Evolutionary conservation across 2,797 vertebrate species (phyloP).

Genomic region (Trematomus bernacchii): DNA sequence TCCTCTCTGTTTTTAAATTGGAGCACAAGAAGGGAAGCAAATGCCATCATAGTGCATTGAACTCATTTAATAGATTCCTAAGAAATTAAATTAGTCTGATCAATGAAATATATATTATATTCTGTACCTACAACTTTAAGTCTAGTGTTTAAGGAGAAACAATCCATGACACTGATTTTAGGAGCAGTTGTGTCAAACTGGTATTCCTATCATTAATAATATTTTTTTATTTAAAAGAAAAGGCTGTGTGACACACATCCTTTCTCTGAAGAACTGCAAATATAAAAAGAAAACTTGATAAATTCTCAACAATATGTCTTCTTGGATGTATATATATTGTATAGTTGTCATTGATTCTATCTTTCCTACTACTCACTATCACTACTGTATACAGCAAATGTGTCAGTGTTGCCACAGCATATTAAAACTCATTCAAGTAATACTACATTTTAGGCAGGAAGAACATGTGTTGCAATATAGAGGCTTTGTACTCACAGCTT

Average conservation of each 20-base stretch:
- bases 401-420: not conserved
- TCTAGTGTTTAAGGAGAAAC: not conserved
- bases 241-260: too few relatives aligned
- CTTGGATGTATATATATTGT: too few relatives aligned
- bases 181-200: not conserved
- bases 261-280: too few relatives aligned
- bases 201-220: not conserved
- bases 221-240: too few relatives aligned
- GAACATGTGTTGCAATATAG: not conserved
- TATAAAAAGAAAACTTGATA: too few relatives aligned
- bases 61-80: not conserved
- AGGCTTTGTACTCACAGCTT: not conserved
- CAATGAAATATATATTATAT: not conserved
- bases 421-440: not conserved
- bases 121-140: not conserved
- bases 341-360: not conserved
- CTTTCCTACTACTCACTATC: not conserved
- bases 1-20: too few relatives aligned
- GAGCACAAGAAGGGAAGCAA: not conserved
- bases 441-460: not conserved
- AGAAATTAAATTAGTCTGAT: not conserved
- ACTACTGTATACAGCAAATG: not conserved
- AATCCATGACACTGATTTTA: not conserved
- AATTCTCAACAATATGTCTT: too few relatives aligned
- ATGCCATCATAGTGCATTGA: not conserved